Evolutionary conservation across 2,888 invertebrate species (phyloP).

Genomic region (Heliconius ismenius): DNA sequence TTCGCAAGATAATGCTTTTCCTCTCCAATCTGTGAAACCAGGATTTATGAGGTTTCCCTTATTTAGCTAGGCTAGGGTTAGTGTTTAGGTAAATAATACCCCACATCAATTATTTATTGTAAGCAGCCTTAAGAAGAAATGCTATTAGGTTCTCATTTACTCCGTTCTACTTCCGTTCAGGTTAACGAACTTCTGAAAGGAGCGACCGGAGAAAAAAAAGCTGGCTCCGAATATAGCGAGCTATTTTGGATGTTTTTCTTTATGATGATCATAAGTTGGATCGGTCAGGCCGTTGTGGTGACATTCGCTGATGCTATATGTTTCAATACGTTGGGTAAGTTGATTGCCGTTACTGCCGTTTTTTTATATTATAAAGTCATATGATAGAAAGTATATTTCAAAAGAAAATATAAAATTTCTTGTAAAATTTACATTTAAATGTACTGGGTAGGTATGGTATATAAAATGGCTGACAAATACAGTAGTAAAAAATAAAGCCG

Average conservation of each 20-base stretch:
- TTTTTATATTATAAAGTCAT: no score
- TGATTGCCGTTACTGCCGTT: background rate
- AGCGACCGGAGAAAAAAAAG: conserved; percentile 57
- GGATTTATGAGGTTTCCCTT: background rate
- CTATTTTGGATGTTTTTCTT: conserved; percentile 91
- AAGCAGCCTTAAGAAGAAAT: background rate
- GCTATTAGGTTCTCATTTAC: background rate
- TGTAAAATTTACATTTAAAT: no score
- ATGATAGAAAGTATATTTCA: background rate
- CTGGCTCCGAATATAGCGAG: conserved; percentile 65
- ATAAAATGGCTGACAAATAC: background rate
- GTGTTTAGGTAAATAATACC: background rate
- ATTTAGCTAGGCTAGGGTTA: background rate
- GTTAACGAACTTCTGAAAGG: conserved; percentile 75
- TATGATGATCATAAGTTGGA: conserved; percentile 89
- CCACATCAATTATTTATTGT: background rate
- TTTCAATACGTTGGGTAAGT: conserved; percentile 88
- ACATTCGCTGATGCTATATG: conserved; percentile 95
- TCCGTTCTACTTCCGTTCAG: conserved; percentile 51
- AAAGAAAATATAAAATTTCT: background rate
- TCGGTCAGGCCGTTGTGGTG: conserved; percentile 92
- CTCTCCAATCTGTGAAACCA: background rate
- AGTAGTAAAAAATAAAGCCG: background rate
- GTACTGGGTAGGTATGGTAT: background rate
- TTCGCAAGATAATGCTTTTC: background rate